phyloP scores from a whole-genome alignment of 2,113 vertebrate species.

The Paramormyrops kingsleyae region DNA sequence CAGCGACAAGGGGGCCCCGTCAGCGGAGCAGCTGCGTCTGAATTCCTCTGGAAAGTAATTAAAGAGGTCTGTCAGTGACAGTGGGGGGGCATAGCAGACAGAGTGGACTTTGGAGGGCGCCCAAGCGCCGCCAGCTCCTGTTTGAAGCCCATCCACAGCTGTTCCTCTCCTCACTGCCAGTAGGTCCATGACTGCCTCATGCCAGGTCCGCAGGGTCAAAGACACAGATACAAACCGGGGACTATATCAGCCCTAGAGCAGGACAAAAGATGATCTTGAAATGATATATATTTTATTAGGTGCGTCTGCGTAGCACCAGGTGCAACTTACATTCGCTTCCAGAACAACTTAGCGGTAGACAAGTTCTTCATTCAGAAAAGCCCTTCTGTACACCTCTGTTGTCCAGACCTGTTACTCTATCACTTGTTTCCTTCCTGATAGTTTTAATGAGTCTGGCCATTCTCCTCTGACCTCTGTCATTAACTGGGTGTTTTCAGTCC shows the following conservation, averaged over 20 bases:
- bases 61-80: conserved; percentile 1
- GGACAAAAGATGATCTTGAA: neutral
- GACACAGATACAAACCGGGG: neutral
- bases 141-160: neutral
- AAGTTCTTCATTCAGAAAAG: neutral
- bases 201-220: neutral
- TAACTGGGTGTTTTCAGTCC: neutral
- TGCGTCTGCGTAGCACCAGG: neutral
- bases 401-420: neutral
- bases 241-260: neutral
- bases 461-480: neutral
- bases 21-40: neutral
- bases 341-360: neutral
- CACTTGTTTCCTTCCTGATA: neutral
- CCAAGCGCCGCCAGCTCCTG: neutral
- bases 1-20: neutral
- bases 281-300: neutral
- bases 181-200: neutral
- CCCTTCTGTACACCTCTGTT: neutral
- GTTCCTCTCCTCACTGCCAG: neutral
- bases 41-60: conserved; percentile 10
- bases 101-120: neutral
- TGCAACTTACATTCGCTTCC: neutral
- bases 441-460: neutral
- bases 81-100: neutral